These are phyloP conservation scores for Meteorus colon DNA, from an alignment of 2,888 invertebrate genomes.

Conservation along the genomic window DNA sequence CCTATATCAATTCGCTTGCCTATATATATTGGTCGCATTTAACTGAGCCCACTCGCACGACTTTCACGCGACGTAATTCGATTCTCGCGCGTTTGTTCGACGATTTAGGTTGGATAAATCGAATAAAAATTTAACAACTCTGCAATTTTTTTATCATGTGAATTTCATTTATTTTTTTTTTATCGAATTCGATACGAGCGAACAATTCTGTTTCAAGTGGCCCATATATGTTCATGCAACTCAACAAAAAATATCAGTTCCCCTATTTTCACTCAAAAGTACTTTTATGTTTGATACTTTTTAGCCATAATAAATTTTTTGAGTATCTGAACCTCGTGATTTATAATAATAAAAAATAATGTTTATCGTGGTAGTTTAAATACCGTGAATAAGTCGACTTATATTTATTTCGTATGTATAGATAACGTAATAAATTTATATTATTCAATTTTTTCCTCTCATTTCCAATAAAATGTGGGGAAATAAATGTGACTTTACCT, in stretches of 20 bases:
- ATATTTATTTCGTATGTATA: neutral
- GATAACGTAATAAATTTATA: neutral
- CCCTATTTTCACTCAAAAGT: neutral
- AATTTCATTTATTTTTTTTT: neutral
- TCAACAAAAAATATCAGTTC: neutral
- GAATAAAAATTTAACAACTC: conserved; percentile 6
- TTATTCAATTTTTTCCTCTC: neutral
- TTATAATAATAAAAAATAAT: neutral
- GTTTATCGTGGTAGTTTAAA: neutral
- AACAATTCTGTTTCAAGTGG: neutral
- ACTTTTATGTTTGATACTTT: neutral
- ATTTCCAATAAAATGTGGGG: neutral
- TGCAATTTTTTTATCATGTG: neutral
- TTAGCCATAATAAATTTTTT: neutral
- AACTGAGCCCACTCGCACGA: neutral
- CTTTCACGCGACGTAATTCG: too few relatives aligned
- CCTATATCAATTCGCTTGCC: neutral
- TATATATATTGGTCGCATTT: neutral
- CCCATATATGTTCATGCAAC: neutral
- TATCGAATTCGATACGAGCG: neutral
- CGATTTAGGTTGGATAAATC: neutral
- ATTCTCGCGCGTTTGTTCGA: neutral
- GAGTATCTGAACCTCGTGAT: neutral
- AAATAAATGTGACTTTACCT: conserved; percentile 77
- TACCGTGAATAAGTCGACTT: neutral